A percentile compares a stretch with the other conserved stretches of the same genome.
Evolutionary conservation across 1,140 invertebrate genomes (phyloP).

Genomic region (Pogonus chalceus): DNA sequence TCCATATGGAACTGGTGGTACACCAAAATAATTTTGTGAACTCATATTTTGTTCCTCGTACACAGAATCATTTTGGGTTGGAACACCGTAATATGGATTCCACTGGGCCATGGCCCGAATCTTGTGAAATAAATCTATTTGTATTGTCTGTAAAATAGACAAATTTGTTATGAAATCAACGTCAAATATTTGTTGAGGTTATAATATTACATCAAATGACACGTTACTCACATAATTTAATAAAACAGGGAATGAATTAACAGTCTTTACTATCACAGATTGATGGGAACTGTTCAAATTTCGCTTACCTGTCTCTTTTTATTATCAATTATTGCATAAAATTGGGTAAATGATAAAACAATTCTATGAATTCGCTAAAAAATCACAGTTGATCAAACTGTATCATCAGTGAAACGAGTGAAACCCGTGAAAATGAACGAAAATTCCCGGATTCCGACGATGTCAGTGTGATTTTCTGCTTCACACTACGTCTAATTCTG

Average conservation of each 20-base stretch:
- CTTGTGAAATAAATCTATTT: background rate
- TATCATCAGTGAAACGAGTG: too few relatives aligned
- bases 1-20: background rate
- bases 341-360: background rate
- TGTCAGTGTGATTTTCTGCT: too few relatives aligned
- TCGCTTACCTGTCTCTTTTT: background rate
- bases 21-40: background rate
- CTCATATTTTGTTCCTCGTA: background rate
- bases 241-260: background rate
- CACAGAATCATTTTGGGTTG: background rate
- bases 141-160: background rate
- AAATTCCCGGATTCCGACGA: too few relatives aligned
- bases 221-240: background rate
- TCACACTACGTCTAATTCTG: too few relatives aligned
- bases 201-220: background rate
- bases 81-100: background rate
- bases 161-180: too few relatives aligned
- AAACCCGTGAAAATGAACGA: too few relatives aligned
- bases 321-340: background rate
- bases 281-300: too few relatives aligned
- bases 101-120: slow-evolving; percentile 4
- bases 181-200: background rate
- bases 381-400: too few relatives aligned
- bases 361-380: background rate
- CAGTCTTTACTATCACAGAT: background rate